phyloP scores from a whole-genome alignment of 2,113 vertebrate genomes.

The Salvelinus fontinalis region DNA sequence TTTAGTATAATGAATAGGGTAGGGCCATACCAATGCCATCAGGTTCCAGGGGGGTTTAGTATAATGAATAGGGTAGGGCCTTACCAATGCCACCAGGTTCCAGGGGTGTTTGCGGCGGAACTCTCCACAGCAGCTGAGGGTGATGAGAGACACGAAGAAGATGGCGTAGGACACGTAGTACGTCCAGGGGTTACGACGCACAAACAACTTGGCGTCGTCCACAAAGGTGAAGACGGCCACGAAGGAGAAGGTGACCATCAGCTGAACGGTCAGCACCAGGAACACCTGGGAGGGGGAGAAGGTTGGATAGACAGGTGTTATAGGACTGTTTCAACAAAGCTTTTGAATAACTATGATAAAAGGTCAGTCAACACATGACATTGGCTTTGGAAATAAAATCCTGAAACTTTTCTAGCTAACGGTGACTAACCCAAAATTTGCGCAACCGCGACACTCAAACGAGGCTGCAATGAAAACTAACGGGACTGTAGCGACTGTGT shows the following conservation, averaged over 20 bases:
- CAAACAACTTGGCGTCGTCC: slow-evolving; percentile 80
- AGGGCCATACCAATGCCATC: slow-evolving; percentile 78
- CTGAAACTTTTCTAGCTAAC: too few species aligned
- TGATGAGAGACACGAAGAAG: slow-evolving; percentile 89
- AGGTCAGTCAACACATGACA: too few species aligned
- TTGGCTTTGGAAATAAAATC: too few species aligned
- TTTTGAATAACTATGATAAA: too few species aligned
- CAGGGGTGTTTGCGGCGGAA: slow-evolving; percentile 93
- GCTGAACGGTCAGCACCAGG: slow-evolving; percentile 90
- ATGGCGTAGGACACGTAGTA: slow-evolving; percentile 91
- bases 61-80: neutral
- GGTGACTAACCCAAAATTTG: too few species aligned
- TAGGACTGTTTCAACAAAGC: neutral
- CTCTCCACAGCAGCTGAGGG: slow-evolving; percentile 94
- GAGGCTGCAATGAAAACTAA: too few species aligned
- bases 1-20: neutral
- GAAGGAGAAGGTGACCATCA: slow-evolving; percentile 86
- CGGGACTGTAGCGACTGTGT: too few species aligned
- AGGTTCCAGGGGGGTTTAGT: slow-evolving; percentile 91
- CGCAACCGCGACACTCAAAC: too few species aligned
- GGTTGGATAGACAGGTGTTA: neutral
- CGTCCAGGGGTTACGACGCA: slow-evolving; percentile 83
- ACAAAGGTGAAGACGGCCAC: slow-evolving; percentile 91
- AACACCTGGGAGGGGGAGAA: slow-evolving; percentile 79
- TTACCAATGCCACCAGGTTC: slow-evolving; percentile 93